Conservation (phyloP, 2,888 invertebrate species). For the Apantesis nais region DNA sequence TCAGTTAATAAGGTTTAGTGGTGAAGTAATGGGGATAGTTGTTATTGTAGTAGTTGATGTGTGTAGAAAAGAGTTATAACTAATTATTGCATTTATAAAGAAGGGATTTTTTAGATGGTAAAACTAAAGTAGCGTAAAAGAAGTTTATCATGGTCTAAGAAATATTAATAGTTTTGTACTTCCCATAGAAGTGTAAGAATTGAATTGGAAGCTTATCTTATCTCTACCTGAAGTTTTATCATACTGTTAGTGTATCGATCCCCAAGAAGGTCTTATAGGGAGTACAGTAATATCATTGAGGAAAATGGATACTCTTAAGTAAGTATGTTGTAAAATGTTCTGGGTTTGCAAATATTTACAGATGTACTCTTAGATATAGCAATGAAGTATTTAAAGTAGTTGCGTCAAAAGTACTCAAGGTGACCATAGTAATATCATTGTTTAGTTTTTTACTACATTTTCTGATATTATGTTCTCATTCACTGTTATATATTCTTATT, state of each 20-base stretch:
- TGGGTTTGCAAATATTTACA: constrained; percentile 1
- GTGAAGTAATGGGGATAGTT: neutral
- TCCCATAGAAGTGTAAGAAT: constrained; percentile 21
- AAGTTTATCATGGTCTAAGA: constrained; percentile 22
- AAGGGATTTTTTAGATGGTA: neutral
- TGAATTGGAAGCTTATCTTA: constrained; percentile 51
- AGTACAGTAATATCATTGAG: constrained; percentile 14
- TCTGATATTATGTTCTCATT: constrained; percentile 23
- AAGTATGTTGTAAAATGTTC: constrained; percentile 30
- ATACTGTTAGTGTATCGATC: constrained; percentile 35
- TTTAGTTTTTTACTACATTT: constrained; percentile 25
- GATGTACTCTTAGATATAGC: neutral
- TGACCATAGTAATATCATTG: constrained; percentile 21
- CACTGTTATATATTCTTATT: constrained; percentile 42
- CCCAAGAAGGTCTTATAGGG: constrained; percentile 22
- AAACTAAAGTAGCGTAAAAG: neutral
- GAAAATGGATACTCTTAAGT: constrained; percentile 70
- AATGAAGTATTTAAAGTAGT: constrained; percentile 20
- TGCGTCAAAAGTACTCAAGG: constrained; percentile 63
- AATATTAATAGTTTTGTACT: constrained; percentile 13
- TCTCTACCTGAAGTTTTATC: constrained; percentile 49
- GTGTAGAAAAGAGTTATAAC: neutral
- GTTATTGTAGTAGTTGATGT: neutral
- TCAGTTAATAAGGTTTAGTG: neutral
- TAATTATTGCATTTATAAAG: neutral